Evolutionary conservation across 2,113 vertebrate genomes (phyloP), one percentile per base, ranked within the genome.

Genomic region (Puffinus mauretanicus): DNA sequence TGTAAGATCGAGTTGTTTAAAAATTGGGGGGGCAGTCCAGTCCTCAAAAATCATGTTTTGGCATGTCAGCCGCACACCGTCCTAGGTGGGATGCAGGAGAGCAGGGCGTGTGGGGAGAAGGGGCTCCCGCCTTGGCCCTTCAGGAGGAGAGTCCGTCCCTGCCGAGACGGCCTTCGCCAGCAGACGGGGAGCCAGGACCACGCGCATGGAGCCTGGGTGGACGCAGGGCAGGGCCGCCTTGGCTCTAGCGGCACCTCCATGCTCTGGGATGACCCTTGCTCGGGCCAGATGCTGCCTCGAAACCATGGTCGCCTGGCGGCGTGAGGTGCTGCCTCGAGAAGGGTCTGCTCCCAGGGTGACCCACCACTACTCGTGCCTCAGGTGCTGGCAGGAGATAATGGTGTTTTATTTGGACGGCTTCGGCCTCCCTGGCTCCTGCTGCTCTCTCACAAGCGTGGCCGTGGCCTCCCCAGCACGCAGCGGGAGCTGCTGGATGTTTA

Each of bases 401-500:
- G 32, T 3, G 1, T 15, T 90, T 30, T 36, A 25, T 11, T n/a
- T 54, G 55, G 20, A 40, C 0, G 5, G 11, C 30, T 92, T 51
- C 3, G 2, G 36, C 51, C 49, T 76, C 66, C 10, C 17, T 2
- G 1, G 40, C 61, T 66, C n/a, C 70, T 19, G 49, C 46, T 44
- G 57, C 65, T 19, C 14, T 58, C 7, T 58, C 7, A 1, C 61
- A 6, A n/a, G 22, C 3, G 2, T 22, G 46, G 30, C 29, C 5
- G 0, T 2, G 2, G 40, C 1, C 25, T 5, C n/a, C 7, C 3
- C 1, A 2, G 25, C 1, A 1, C 4, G 6, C 12, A 4, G 32
- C 6, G 1, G 69, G 65, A 54, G 49, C 46, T 32, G 73, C 22
- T 4, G 4, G 26, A 3, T 13, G 76, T 36, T 76, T 44, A 14